phyloP scores from a whole-genome alignment of 2,888 invertebrate genomes.

The Polymixis flavicincta region DNA sequence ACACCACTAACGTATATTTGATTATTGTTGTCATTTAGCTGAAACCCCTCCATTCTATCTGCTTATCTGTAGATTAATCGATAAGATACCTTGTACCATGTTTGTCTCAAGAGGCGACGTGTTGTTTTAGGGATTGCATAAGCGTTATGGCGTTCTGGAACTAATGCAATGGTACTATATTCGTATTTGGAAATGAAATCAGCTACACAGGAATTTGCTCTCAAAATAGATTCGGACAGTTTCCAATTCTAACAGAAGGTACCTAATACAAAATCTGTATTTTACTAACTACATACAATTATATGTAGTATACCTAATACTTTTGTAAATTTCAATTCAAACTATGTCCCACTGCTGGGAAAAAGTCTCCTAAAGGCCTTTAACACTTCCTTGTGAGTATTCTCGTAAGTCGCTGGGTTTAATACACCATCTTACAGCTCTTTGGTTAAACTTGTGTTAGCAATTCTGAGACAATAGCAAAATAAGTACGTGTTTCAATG shows the following conservation, averaged over 20 bases:
- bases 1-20: slow-evolving; percentile 68
- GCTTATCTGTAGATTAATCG: slow-evolving; percentile 59
- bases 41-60: slow-evolving; percentile 34
- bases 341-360: neutral
- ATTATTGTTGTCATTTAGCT: slow-evolving; percentile 60
- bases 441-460: neutral
- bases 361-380: neutral
- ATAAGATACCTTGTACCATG: slow-evolving; percentile 41
- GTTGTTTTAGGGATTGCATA: slow-evolving; percentile 26
- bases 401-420: neutral
- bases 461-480: neutral
- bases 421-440: neutral
- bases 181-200: slow-evolving; percentile 32
- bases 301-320: too few species aligned
- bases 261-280: neutral
- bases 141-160: slow-evolving; percentile 29
- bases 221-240: slow-evolving; percentile 37
- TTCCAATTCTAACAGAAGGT: slow-evolving; percentile 17
- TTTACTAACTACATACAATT: neutral
- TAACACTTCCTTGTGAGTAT: neutral
- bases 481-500: neutral
- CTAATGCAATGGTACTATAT: slow-evolving; percentile 20
- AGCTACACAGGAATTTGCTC: slow-evolving; percentile 20
- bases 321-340: neutral
- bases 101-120: slow-evolving; percentile 26